Percentiles rank a stretch among this genome's conserved stretches.
Conservation (phyloP, 1,140 invertebrate species). For the Bilobella aurantiaca region DNA sequence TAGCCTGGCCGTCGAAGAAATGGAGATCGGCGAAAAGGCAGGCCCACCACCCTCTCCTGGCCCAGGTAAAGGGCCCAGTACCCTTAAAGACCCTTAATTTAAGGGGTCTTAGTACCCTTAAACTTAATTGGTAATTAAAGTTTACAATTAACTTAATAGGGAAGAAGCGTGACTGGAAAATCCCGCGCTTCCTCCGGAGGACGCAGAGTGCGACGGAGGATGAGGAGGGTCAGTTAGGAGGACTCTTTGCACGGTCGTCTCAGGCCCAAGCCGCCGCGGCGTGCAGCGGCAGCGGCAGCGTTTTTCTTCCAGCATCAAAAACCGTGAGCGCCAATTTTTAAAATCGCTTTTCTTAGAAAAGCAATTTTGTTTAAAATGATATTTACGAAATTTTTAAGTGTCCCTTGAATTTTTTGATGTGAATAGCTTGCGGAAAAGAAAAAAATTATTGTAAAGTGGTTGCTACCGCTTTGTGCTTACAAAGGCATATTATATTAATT, state of each 20-base stretch:
- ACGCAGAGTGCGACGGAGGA: slow-evolving; percentile 1
- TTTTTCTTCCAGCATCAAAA: not conserved
- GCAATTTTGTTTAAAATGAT: not conserved
- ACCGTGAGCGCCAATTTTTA: not conserved
- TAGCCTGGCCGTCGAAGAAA: not conserved
- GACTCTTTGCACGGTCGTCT: not conserved
- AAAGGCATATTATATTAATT: too few relatives aligned
- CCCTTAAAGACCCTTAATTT: not conserved
- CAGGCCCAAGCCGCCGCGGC: too few relatives aligned
- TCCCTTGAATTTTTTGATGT: too few relatives aligned
- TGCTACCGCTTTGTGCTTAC: too few relatives aligned
- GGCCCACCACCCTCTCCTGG: not conserved
- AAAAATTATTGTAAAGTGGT: too few relatives aligned
- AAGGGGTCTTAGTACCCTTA: too few relatives aligned
- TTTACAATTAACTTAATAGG: not conserved
- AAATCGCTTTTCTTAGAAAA: too few relatives aligned
- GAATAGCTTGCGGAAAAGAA: too few relatives aligned
- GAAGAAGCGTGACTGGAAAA: slow-evolving; percentile 4
- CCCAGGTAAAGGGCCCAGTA: not conserved
- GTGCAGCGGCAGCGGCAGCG: not conserved
- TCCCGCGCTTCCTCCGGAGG: not conserved
- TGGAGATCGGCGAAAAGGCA: not conserved
- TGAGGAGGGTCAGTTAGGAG: not conserved
- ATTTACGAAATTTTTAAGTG: not conserved
- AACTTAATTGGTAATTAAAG: too few relatives aligned